Conservation (phyloP, 2,797 vertebrate species). For the Somateria mollissima region DNA sequence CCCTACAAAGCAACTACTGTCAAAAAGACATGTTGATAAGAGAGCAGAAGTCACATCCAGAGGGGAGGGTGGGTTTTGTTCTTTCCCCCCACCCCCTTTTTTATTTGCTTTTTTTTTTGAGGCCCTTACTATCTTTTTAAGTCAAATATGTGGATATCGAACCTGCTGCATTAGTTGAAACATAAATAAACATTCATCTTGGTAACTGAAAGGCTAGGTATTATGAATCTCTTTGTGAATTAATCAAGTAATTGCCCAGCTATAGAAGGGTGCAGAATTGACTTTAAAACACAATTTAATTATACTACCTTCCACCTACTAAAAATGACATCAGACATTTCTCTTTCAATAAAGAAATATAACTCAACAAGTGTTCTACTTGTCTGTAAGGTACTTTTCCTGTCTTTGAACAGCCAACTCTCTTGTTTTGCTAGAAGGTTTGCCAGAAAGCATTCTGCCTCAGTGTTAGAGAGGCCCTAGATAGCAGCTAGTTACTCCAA, state of each 20-base stretch:
- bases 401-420: background rate
- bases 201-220: background rate
- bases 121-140: background rate
- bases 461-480: background rate
- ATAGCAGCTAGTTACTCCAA: background rate
- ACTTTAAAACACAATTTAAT: background rate
- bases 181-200: background rate
- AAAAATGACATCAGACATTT: background rate
- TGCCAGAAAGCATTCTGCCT: background rate
- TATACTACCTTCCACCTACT: background rate
- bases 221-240: background rate
- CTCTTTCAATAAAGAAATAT: background rate
- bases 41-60: background rate
- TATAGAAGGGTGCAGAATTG: background rate
- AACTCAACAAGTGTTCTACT: background rate
- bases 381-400: background rate
- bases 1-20: background rate
- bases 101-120: background rate
- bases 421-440: background rate
- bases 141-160: background rate
- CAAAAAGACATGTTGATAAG: background rate
- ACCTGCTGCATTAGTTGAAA: background rate
- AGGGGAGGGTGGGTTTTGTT: background rate
- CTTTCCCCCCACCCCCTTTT: too few relatives aligned
- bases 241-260: background rate